These are phyloP conservation scores for Alces alces DNA, from an alignment of 2,113 vertebrate species.

Conservation along the genomic window DNA sequence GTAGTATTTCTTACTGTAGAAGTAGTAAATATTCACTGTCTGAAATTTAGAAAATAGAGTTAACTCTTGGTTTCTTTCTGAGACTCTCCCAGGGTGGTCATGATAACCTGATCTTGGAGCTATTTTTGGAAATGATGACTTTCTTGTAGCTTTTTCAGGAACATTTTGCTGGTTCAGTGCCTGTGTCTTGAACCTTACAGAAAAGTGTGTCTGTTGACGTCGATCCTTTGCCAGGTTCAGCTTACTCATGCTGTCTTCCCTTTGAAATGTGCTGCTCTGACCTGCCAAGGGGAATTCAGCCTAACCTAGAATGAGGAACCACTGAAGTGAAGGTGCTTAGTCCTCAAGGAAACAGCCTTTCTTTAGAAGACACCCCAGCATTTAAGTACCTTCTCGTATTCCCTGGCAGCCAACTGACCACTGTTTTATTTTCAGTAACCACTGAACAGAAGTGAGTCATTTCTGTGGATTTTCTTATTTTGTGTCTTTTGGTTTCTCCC, in stretches of 20 bases:
- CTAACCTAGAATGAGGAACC: background rate
- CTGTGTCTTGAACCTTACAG: background rate
- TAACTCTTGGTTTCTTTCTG: background rate
- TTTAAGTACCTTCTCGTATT: background rate
- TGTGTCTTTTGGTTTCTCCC: background rate
- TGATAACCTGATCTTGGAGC: background rate
- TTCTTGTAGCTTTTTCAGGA: background rate
- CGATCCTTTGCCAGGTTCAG: background rate
- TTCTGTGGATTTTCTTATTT: constrained; percentile 39
- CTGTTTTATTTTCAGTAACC: constrained; percentile 4
- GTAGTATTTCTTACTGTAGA: background rate
- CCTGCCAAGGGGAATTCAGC: background rate
- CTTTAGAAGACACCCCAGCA: background rate
- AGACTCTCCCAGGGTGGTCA: background rate
- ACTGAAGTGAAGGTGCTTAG: background rate
- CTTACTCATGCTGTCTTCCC: background rate
- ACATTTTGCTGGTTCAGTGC: background rate
- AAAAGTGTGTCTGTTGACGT: background rate
- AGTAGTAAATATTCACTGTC: background rate
- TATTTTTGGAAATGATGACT: background rate
- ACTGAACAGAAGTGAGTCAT: background rate
- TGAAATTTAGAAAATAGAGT: background rate
- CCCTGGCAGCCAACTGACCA: background rate
- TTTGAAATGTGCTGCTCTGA: background rate
- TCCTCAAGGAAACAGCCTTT: background rate